A percentile compares a stretch with the other conserved stretches of the same genome.
phyloP scores from a whole-genome alignment of 2,113 vertebrate species.

The Zootoca vivipara region DNA sequence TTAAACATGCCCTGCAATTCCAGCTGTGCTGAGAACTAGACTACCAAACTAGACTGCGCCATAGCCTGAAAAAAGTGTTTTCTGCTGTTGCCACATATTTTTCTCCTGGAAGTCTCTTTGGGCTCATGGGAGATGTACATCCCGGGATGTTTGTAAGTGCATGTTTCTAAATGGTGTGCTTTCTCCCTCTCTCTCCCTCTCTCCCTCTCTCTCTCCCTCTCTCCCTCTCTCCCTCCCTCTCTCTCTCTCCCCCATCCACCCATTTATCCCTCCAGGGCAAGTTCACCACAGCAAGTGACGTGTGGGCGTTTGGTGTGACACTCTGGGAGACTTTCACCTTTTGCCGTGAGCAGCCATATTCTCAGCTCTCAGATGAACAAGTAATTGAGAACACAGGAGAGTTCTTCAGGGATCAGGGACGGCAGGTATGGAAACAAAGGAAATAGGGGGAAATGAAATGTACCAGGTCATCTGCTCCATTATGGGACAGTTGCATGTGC shows the following conservation, averaged over 20 bases:
- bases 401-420: conserved; percentile 94
- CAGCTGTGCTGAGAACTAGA: neutral
- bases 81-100: neutral
- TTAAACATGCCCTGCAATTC: neutral
- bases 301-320: conserved; percentile 95
- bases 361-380: conserved; percentile 92
- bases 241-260: neutral
- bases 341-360: conserved; percentile 93
- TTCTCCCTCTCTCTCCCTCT: neutral
- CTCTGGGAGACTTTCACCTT: conserved; percentile 95
- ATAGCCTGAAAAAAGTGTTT: neutral
- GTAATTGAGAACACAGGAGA: conserved; percentile 98
- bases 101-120: neutral
- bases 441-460: neutral
- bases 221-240: too few relatives aligned
- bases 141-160: neutral
- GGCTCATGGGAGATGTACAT: neutral
- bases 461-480: neutral
- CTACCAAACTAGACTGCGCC: neutral
- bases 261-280: conserved; percentile 84
- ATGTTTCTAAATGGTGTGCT: neutral
- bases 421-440: conserved; percentile 78
- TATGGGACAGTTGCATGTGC: too few relatives aligned
- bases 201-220: fast-evolving
- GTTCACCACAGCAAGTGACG: conserved; percentile 95